These are phyloP conservation scores for Molorchus minor DNA, from an alignment of 2,888 invertebrate genomes.

Conservation along the genomic window DNA sequence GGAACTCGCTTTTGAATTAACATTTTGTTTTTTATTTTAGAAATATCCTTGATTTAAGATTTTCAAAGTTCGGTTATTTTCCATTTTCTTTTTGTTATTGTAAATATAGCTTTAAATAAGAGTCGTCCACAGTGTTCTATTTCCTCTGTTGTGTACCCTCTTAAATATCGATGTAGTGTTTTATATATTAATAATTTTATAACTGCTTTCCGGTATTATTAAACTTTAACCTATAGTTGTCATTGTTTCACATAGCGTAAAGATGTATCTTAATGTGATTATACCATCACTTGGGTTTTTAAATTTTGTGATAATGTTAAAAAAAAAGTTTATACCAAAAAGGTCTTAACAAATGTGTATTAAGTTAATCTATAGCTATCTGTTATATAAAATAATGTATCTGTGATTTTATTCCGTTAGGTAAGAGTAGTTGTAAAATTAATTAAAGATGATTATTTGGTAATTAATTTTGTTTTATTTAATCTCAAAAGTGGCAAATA, in stretches of 20 bases:
- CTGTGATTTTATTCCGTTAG: conserved; percentile 61
- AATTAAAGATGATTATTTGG: conserved; percentile 30
- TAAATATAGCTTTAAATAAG: neutral
- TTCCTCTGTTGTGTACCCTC: conserved; percentile 1
- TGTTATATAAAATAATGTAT: conserved; percentile 60
- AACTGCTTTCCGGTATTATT: conserved; percentile 19
- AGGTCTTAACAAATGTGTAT: conserved; percentile 11
- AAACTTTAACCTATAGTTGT: neutral
- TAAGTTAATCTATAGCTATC: conserved; percentile 32
- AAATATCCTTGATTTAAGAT: too few species aligned
- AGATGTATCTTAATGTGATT: conserved; percentile 1
- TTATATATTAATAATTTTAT: conserved; percentile 25
- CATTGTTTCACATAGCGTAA: neutral
- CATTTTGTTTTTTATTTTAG: neutral
- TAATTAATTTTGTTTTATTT: too few species aligned
- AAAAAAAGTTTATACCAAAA: conserved; percentile 22
- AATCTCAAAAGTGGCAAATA: too few species aligned
- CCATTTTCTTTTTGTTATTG: neutral
- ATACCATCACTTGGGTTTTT: conserved; percentile 15
- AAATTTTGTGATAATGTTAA: conserved; percentile 39
- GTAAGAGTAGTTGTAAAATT: conserved; percentile 37
- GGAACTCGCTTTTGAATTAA: neutral
- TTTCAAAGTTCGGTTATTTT: neutral
- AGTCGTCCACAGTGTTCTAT: neutral
- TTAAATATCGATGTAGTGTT: conserved; percentile 31